Base-by-base conservation (phyloP, 2,113 vertebrate species). In the Dasyprocta punctata region DNA sequence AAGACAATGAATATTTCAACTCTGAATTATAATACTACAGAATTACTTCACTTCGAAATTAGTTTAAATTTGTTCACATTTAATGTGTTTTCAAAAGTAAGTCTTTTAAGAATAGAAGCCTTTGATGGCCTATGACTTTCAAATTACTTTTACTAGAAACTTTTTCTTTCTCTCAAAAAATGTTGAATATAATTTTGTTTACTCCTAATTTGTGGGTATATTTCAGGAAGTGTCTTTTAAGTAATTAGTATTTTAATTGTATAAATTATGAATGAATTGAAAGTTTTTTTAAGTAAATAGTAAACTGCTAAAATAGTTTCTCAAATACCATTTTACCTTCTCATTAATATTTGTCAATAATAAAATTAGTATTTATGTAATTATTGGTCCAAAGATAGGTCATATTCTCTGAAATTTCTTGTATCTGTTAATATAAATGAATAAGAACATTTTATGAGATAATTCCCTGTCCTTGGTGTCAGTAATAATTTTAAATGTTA, bases 401-500 rank as follows among this genome's bases (percentile, higher is more conserved):
- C 19, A 75, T 65, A 17, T 56, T 84, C 20, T 89, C 2, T 84
- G 19, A 92, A 89, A 36, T 73, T 9, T 71, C 2, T 87, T 86
- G 1, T 58, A 41, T 81, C 14, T 89, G 36, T 90, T 78, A 49
- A 16, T 71, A 36, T 2, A 89, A 90, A 88, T 67, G 5, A 86
- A 36, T 13, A 85, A 86, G 22, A 9, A 86, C 5, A 80, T 26
- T 86, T 85, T 36, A 86, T 71, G 9, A 1, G 7, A 7, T 6
- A 93, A 83, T 71, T 89, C 41, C 69, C 94, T 90, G 58, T 95
- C 75, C 44, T 88, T 90, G 47, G 28, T 89, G 14, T 56, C 9
- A 5, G 85, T 94, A 95, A 89, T 93, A 83, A 97, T 1, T 92
- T 96, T 98, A 98, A 98, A 96, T 58, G 24, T 95, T 30, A 65